phyloP scores from a whole-genome alignment of 2,888 invertebrate genomes.

The Elysia crispata region DNA sequence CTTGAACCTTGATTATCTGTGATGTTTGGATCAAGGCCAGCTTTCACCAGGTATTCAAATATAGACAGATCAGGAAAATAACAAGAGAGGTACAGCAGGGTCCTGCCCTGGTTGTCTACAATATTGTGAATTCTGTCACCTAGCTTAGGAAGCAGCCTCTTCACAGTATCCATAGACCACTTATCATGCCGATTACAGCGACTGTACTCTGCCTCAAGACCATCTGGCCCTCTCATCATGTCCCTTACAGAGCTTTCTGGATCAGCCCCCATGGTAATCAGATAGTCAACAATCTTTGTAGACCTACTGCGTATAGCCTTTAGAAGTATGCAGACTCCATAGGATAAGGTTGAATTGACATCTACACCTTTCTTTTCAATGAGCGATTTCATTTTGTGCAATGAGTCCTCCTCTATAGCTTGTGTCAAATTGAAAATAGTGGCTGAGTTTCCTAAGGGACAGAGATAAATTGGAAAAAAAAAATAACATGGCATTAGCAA shows the following conservation, averaged over 20 bases:
- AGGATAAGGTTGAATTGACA: slow-evolving; percentile 40
- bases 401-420: slow-evolving; percentile 43
- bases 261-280: slow-evolving; percentile 40
- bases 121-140: slow-evolving; percentile 34
- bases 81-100: slow-evolving; percentile 42
- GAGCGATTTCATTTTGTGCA: slow-evolving; percentile 27
- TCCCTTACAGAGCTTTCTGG: slow-evolving; percentile 41
- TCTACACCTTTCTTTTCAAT: slow-evolving; percentile 31
- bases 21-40: slow-evolving; percentile 38
- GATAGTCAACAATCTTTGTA: slow-evolving; percentile 40
- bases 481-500: not conserved
- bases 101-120: slow-evolving; percentile 44
- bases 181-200: slow-evolving; percentile 23
- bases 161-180: slow-evolving; percentile 33
- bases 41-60: slow-evolving; percentile 40
- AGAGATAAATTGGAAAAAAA: slow-evolving; percentile 11
- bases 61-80: slow-evolving; percentile 43
- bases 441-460: slow-evolving; percentile 35
- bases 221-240: slow-evolving; percentile 45
- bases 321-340: slow-evolving; percentile 40
- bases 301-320: slow-evolving; percentile 44
- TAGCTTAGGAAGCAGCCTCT: slow-evolving; percentile 40
- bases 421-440: slow-evolving; percentile 43
- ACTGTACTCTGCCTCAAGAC: slow-evolving; percentile 33
- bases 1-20: slow-evolving; percentile 40